Conservation (phyloP, 2,113 vertebrate genomes). For the Phylloscopus whistleri region DNA sequence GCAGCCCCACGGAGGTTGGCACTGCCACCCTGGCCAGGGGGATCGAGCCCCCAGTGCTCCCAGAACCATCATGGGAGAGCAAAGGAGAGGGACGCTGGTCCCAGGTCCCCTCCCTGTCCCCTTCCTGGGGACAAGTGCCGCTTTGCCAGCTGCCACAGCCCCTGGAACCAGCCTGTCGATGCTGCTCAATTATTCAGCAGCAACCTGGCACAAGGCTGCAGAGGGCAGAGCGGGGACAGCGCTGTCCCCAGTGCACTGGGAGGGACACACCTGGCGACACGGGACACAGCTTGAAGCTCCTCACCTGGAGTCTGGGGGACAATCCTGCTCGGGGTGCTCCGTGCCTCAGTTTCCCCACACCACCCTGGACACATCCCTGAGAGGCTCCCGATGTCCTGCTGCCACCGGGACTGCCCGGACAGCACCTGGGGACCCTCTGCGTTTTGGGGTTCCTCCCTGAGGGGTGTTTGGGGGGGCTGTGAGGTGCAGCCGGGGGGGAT, state of each 20-base stretch:
- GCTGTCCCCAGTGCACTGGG: not conserved
- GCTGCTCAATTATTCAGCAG: slow-evolving; percentile 50
- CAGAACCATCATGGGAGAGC: not conserved
- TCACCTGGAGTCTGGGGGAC: rapidly evolving
- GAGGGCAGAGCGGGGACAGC: not conserved
- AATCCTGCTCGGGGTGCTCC: not conserved
- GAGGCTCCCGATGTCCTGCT: not conserved
- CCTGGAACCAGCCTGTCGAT: not conserved
- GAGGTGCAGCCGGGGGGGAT: not conserved
- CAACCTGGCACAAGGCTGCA: not conserved
- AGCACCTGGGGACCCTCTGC: not conserved
- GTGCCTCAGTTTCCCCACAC: slow-evolving; percentile 13
- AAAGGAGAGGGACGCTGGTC: not conserved
- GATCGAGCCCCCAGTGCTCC: not conserved
- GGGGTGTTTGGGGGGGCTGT: too few relatives aligned
- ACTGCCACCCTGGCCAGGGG: not conserved
- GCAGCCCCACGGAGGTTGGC: not conserved
- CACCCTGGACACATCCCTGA: not conserved
- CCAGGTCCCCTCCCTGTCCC: not conserved
- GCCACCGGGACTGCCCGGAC: not conserved
- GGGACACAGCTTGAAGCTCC: not conserved
- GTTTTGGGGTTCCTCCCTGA: not conserved
- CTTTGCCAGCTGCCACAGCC: not conserved
- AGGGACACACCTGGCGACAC: not conserved
- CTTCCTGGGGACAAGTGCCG: not conserved